Evolutionary conservation across 2,888 invertebrate genomes (phyloP).

Genomic region (Diachrysia chrysitis): DNA sequence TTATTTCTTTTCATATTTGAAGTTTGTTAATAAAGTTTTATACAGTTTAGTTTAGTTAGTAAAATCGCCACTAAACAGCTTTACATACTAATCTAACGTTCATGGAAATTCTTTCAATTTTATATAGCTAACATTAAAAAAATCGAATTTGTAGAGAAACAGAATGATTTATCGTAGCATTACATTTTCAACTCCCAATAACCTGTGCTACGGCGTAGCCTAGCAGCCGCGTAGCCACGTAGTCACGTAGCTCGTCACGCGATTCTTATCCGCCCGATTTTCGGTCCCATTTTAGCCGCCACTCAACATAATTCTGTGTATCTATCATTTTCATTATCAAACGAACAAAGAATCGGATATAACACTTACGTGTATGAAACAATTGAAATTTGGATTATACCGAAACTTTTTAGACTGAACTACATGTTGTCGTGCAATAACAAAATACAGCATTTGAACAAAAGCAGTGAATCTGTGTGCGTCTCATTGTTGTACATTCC

Average conservation of each 20-base stretch:
- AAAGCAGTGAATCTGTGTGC: constrained; percentile 26
- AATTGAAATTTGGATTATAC: constrained; percentile 30
- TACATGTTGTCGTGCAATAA: constrained; percentile 38
- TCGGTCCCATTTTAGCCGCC: constrained; percentile 12
- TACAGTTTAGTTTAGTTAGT: too few species aligned
- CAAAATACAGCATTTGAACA: constrained; percentile 49
- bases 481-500: constrained; percentile 40
- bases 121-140: neutral
- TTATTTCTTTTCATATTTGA: too few species aligned
- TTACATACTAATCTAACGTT: too few species aligned
- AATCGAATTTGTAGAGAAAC: neutral
- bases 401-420: constrained; percentile 7
- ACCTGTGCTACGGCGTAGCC: constrained; percentile 7
- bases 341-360: constrained; percentile 15
- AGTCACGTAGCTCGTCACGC: constrained; percentile 25
- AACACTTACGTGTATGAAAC: constrained; percentile 20
- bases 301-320: constrained; percentile 14
- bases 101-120: neutral
- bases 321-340: constrained; percentile 3
- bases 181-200: neutral
- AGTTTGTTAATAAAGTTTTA: too few species aligned
- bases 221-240: constrained; percentile 17
- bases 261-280: constrained; percentile 12
- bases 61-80: too few species aligned
- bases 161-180: neutral